Evolutionary conservation across 1,140 invertebrate genomes (phyloP).

Genomic region (Idris sp.): DNA sequence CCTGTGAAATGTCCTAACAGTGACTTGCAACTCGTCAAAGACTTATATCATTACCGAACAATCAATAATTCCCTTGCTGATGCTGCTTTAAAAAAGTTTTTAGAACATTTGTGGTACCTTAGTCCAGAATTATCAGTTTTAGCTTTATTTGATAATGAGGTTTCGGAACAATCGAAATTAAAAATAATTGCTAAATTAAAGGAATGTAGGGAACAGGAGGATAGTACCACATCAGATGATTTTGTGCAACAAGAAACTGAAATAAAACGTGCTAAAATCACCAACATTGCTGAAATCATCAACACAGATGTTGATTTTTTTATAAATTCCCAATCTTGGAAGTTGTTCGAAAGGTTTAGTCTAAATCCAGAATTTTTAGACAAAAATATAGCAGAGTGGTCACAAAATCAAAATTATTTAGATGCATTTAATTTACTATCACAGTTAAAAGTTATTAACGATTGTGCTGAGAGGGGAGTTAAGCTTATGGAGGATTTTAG

Average conservation of each 20-base stretch:
- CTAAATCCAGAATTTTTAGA: conserved; percentile 29
- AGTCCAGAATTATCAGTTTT: conserved; percentile 41
- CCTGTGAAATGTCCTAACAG: conserved; percentile 49
- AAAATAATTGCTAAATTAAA: conserved; percentile 42
- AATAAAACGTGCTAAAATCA: conserved; percentile 3
- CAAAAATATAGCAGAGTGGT: conserved; percentile 20
- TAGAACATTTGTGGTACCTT: conserved; percentile 47
- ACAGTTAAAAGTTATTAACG: conserved; percentile 39
- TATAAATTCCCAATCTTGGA: conserved; percentile 22
- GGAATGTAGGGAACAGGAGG: background rate
- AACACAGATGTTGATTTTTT: conserved; percentile 28
- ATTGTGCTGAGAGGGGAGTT: conserved; percentile 40
- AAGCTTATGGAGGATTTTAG: conserved; percentile 15
- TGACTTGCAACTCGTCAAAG: conserved; percentile 58
- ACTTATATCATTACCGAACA: conserved; percentile 30
- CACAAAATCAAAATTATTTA: conserved; percentile 15
- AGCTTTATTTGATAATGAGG: conserved; percentile 51
- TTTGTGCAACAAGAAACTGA: background rate
- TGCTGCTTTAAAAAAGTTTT: conserved; percentile 40
- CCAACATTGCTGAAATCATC: background rate
- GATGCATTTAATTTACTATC: conserved; percentile 7
- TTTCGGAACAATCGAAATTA: conserved; percentile 39
- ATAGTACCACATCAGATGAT: background rate
- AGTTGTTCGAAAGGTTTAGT: conserved; percentile 38
- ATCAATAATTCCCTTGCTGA: conserved; percentile 33